These are phyloP conservation scores for Orussus abietinus DNA, from an alignment of 1,140 invertebrate genomes.

Conservation along the genomic window DNA sequence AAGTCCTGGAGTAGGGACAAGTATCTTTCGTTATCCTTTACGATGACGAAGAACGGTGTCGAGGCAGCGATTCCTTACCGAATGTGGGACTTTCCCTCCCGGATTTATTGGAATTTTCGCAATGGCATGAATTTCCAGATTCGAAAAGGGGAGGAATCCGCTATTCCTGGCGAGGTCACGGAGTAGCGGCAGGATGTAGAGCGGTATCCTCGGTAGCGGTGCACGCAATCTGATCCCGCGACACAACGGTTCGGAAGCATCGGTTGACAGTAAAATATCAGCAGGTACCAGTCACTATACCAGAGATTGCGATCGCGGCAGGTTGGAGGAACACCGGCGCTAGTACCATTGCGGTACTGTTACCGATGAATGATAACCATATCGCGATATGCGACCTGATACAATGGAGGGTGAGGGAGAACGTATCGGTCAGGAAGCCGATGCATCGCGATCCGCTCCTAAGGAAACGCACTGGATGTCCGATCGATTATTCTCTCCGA, in stretches of 20 bases:
- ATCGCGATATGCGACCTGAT: slow-evolving; percentile 42
- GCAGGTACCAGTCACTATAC: slow-evolving; percentile 44
- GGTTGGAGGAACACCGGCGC: slow-evolving; percentile 33
- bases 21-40: no score
- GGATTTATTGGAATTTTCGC: no score
- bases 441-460: slow-evolving; percentile 15
- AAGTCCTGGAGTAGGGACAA: no score
- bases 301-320: slow-evolving; percentile 36
- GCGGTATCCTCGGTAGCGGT: slow-evolving; percentile 41
- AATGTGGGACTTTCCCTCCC: no score
- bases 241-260: slow-evolving; percentile 50
- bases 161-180: no score
- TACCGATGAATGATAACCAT: slow-evolving; percentile 49
- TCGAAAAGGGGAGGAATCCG: no score
- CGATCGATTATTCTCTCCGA: slow-evolving; percentile 29
- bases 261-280: slow-evolving; percentile 53
- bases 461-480: no score
- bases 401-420: slow-evolving; percentile 35
- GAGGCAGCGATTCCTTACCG: no score
- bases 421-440: slow-evolving; percentile 30
- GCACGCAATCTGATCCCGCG: slow-evolving; percentile 45
- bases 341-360: slow-evolving; percentile 36
- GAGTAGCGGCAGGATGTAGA: no score
- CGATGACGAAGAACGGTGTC: no score
- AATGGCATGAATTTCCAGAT: no score